Percentiles rank a stretch among this genome's conserved stretches.
These are phyloP conservation scores for Brachionus calyciflorus DNA, from an alignment of 1,140 invertebrate species.

Conservation along the genomic window DNA sequence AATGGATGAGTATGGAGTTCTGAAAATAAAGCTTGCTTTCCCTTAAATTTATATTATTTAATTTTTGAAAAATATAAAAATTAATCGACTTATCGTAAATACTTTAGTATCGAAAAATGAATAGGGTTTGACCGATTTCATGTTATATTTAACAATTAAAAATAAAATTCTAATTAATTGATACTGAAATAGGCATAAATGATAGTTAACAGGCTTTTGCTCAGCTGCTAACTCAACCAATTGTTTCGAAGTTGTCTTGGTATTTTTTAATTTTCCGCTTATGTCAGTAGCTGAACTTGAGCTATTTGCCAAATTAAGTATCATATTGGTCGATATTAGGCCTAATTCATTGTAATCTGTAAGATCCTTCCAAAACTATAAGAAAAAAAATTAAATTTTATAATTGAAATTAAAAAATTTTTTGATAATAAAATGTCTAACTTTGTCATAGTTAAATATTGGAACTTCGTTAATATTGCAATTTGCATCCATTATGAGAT, in stretches of 20 bases:
- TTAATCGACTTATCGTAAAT: conserved; percentile 50
- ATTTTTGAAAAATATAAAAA: background rate
- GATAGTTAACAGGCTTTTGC: conserved; percentile 71
- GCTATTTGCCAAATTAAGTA: conserved; percentile 20
- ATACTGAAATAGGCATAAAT: conserved; percentile 74
- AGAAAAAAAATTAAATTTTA: background rate
- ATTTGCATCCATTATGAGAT: conserved; percentile 44
- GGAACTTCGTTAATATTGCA: conserved; percentile 38
- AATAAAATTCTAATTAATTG: conserved; percentile 73
- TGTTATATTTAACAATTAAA: conserved; percentile 73
- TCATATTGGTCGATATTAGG: conserved; percentile 35
- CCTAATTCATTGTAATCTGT: conserved; percentile 10
- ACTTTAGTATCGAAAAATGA: conserved; percentile 74
- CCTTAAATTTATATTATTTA: background rate
- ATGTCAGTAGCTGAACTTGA: conserved; percentile 45
- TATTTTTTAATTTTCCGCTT: conserved; percentile 41
- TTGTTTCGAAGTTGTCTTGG: conserved; percentile 45
- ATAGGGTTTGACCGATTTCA: conserved; percentile 71
- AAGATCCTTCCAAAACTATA: conserved; percentile 32
- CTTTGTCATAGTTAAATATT: conserved; percentile 40
- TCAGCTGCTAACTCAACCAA: conserved; percentile 74
- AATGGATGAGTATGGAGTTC: conserved; percentile 44
- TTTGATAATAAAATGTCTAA: background rate
- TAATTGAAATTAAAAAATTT: background rate
- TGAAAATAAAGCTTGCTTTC: conserved; percentile 11